Conservation (phyloP, 2,113 vertebrate species). For the Melanerpes aurifrons region DNA sequence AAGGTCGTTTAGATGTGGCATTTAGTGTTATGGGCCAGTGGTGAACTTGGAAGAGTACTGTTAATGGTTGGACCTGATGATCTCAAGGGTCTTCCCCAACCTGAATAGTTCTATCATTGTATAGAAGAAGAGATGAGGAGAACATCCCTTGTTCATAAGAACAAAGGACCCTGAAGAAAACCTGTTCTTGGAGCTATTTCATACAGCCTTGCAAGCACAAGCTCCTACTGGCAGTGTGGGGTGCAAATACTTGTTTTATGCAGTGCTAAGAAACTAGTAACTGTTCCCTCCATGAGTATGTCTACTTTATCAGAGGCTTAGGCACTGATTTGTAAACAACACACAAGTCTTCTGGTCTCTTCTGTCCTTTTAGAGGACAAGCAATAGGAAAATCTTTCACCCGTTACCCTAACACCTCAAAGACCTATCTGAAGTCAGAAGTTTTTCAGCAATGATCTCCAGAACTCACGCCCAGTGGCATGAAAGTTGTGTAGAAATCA, state of each 20-base stretch:
- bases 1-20: too few species aligned
- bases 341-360: background rate
- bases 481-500: background rate
- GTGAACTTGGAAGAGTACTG: too few species aligned
- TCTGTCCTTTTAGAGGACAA: background rate
- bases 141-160: background rate
- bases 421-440: background rate
- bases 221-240: rapidly evolving
- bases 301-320: background rate
- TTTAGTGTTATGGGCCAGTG: too few species aligned
- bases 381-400: background rate
- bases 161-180: background rate
- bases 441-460: background rate
- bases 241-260: background rate
- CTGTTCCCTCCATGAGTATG: background rate
- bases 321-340: background rate
- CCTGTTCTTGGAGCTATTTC: background rate
- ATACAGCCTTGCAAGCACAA: background rate
- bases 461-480: background rate
- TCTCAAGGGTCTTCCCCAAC: too few species aligned
- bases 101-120: too few species aligned
- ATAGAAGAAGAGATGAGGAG: background rate
- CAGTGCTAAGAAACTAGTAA: background rate
- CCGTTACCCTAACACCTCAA: background rate
- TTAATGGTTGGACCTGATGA: too few species aligned